Conservation (phyloP, 2,113 vertebrate genomes). For the Ploceus nigricollis region DNA sequence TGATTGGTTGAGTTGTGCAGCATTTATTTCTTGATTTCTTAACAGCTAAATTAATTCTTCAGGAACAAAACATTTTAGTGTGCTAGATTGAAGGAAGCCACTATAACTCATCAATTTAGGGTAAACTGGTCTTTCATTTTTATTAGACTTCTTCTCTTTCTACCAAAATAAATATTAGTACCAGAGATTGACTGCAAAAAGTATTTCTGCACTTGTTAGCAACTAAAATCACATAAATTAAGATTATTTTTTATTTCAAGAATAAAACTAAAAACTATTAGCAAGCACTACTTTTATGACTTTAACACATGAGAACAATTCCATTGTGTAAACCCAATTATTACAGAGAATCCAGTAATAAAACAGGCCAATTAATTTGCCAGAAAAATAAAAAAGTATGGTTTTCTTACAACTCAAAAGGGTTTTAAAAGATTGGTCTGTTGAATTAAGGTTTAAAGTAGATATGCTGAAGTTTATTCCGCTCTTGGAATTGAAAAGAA, state of each 20-base stretch:
- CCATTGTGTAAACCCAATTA: not conserved
- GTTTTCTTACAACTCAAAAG: not conserved
- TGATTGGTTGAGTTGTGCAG: not conserved
- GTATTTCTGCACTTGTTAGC: not conserved
- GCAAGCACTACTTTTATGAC: not conserved
- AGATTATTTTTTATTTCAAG: not conserved
- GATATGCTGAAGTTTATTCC: not conserved
- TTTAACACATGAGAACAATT: slow-evolving; percentile 6
- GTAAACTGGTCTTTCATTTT: slow-evolving; percentile 30
- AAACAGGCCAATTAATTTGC: not conserved
- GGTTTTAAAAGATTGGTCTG: not conserved
- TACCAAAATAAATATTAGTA: not conserved
- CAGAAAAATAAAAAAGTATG: not conserved
- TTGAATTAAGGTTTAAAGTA: not conserved
- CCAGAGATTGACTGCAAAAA: not conserved
- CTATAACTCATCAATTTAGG: slow-evolving; percentile 25
- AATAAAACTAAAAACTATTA: slow-evolving; percentile 8
- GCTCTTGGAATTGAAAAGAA: not conserved
- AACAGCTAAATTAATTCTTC: slow-evolving; percentile 30
- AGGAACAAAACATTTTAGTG: slow-evolving; percentile 4
- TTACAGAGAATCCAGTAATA: slow-evolving; percentile 3
- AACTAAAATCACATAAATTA: not conserved
- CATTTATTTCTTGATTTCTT: slow-evolving; percentile 40
- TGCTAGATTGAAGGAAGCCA: not conserved
- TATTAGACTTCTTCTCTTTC: slow-evolving; percentile 30